phyloP scores from a whole-genome alignment of 2,113 vertebrate species.

The Callipepla californica region DNA sequence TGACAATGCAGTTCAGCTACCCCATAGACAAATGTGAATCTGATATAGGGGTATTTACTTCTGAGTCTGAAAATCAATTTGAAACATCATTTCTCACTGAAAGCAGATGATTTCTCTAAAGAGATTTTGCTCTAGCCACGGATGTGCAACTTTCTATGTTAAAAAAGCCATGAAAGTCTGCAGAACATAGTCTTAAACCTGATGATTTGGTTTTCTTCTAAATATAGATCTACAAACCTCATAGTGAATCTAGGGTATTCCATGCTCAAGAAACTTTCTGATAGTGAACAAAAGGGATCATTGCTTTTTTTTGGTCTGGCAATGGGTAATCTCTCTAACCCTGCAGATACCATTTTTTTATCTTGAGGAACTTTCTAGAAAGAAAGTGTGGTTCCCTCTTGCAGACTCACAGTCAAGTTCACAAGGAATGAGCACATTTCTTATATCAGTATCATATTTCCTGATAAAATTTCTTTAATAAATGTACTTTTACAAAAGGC shows the following conservation, averaged over 20 bases:
- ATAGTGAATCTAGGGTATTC: not conserved
- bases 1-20: not conserved
- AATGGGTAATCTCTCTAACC: not conserved
- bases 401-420: not conserved
- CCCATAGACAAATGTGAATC: not conserved
- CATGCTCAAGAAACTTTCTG: not conserved
- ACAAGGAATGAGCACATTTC: not conserved
- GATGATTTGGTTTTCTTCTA: not conserved
- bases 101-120: not conserved
- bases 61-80: not conserved
- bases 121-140: not conserved
- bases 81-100: constrained; percentile 2
- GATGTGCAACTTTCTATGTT: not conserved
- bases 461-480: not conserved
- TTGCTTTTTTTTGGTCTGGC: not conserved
- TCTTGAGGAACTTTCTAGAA: not conserved
- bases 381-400: not conserved
- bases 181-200: not conserved
- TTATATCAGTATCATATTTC: not conserved
- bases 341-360: not conserved
- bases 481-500: not conserved
- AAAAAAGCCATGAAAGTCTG: not conserved
- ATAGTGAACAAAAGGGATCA: not conserved
- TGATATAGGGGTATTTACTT: not conserved
- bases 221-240: not conserved